Base-by-base conservation (phyloP, 2,113 vertebrate genomes). In the Ophthalmolycus amberensis region DNA sequence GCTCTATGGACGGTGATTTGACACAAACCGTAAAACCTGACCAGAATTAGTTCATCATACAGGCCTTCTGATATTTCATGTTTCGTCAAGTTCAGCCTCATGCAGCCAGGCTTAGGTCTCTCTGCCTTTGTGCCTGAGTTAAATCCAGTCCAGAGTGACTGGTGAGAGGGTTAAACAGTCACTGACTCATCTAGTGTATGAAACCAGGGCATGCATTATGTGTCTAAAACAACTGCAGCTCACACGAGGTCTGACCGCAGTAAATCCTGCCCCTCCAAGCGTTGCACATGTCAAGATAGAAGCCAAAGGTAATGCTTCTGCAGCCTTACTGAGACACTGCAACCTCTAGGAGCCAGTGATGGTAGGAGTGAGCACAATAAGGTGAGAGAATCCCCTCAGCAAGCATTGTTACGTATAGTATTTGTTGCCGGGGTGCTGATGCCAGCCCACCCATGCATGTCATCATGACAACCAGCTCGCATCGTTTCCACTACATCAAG, bases 401-500 rank as follows among this genome's bases (percentile, higher is more conserved):
- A 32, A 87, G 83, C 18, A 38, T n/a, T 54, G 32, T 54, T 37
- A 9, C 25, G 9, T 70, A 86, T 37, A 52, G 40, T 32, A 71
- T 92, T 83, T 89, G 85, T 74, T 85, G 73, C 80, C 32, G 15
- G 76, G 75, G 79, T 80, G 60, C 4, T 72, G 42, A 77, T 80
- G 74, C 42, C 69, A 58, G 59, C 75, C 80, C 75, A 68, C 85
- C 84, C 88, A 83, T 85, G 78, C 86, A 75, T 90, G 89, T 85
- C 89, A 90, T 91, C 75, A 78, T 88, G 81, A 90, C 90, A 87
- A 82, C 70, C 62, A 42, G 78, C 76, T 79, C 60, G 16, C 67
- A 85, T 93, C 64, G 63, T 92, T 93, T 91, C 88, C 92, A 84
- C 76, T 85, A 76, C 89, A 92, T 92, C 80, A 85, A 78, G 84